phyloP scores from a whole-genome alignment of 2,113 vertebrate species.

The Pogonocichla stellata region DNA sequence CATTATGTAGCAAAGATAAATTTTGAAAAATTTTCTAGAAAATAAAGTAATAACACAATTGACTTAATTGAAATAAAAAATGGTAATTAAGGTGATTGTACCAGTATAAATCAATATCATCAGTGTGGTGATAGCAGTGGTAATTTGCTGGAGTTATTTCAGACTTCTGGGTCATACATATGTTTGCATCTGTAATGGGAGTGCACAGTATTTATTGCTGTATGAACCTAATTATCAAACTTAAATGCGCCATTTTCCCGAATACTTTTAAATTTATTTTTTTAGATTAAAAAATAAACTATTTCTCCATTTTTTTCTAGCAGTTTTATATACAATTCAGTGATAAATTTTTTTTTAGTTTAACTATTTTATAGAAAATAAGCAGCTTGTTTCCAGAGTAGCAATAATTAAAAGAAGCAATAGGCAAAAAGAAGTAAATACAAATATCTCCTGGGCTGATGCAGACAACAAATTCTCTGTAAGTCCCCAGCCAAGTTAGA shows the following conservation, averaged over 20 bases:
- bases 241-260: not conserved
- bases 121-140: not conserved
- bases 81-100: not conserved
- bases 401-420: constrained; percentile 18
- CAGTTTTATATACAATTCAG: not conserved
- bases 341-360: not conserved
- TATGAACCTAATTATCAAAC: not conserved
- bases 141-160: not conserved
- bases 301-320: not conserved
- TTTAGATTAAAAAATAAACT: not conserved
- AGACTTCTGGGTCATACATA: not conserved
- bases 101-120: not conserved
- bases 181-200: not conserved
- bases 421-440: not conserved
- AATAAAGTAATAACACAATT: not conserved
- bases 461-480: not conserved
- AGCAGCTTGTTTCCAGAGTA: not conserved
- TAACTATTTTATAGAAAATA: not conserved
- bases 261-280: not conserved
- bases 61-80: not conserved
- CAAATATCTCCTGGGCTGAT: not conserved
- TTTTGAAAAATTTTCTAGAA: not conserved
- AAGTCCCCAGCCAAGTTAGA: not conserved
- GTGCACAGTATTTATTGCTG: not conserved
- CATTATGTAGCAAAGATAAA: not conserved